Evolutionary conservation across 2,797 vertebrate genomes (phyloP), one percentile per base, ranked within the genome.

Genomic region (Enteromius fasciolatus): DNA sequence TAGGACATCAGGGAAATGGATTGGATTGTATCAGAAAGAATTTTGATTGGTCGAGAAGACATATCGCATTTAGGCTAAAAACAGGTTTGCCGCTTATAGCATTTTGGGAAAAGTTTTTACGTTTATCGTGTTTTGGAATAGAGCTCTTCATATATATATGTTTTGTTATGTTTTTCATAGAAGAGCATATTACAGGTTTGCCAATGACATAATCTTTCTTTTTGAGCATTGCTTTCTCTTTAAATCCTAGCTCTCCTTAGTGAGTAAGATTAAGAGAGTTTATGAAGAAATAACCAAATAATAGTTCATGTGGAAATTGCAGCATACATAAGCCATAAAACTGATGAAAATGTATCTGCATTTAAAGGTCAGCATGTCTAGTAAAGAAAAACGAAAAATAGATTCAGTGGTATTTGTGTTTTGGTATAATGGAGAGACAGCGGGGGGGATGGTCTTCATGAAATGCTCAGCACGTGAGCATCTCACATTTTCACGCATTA

Each of bases 401-500:
- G 4, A 36, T 69, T 2, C 33, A 14, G 50, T 80, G 50, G 5
- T 44, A 28, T 68, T 54, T 69, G 33, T 12, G 64, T 54, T 79
- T 54, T 5, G 8, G 36, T 54, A 41, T 44, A 39, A 14, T 5
- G 23, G 31, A 5, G 14, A 14, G 46, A 15, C 57, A 36, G 44
- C 4, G 8, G 23, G 11, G 59, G 70, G 48, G 46, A 0, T 6
- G 31, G 5, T 52, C 15, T 7, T 72, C 18, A 44, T 61, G 8
- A 73, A 73, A 63, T 17, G 15, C 44, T 64, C 44, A 39, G 44
- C 57, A 64, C 46, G 74, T 86, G 81, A 85, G 57, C 69, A 8
- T 82, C 57, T 75, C 81, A 76, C 83, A 86, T 84, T 87, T 84
- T 74, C 78, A 78, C 74, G 50, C 76, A 82, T 84, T 80, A 84